These are phyloP conservation scores for Clusia tigrina DNA, from an alignment of 2,888 invertebrate species.

Conservation along the genomic window DNA sequence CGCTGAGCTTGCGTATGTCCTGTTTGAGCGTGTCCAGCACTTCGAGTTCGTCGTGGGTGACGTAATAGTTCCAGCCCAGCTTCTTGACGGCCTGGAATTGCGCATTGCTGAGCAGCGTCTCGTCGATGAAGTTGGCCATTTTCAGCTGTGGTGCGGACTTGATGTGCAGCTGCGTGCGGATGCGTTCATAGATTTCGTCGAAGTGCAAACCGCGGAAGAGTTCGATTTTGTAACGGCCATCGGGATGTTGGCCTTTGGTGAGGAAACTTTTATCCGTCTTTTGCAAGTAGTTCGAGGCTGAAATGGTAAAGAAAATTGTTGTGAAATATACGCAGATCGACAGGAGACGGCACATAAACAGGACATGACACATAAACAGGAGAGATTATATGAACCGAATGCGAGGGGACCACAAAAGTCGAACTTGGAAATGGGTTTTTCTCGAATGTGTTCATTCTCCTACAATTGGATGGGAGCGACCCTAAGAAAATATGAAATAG, in stretches of 20 bases:
- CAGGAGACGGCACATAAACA: too few relatives aligned
- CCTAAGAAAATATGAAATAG: too few relatives aligned
- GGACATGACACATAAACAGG: too few relatives aligned
- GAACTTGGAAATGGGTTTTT: too few relatives aligned
- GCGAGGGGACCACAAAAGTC: too few relatives aligned
- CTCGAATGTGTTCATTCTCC: too few relatives aligned
- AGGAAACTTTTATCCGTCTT: constrained; percentile 40
- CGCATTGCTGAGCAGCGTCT: constrained; percentile 40
- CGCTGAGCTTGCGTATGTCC: constrained; percentile 41
- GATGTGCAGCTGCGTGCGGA: constrained; percentile 36
- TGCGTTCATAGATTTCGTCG: constrained; percentile 44
- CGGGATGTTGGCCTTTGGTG: constrained; percentile 38
- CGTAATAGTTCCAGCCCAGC: constrained; percentile 50
- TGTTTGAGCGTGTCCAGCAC: constrained; percentile 41
- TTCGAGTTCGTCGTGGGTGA: constrained; percentile 40
- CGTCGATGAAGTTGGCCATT: constrained; percentile 41
- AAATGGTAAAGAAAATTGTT: too few relatives aligned
- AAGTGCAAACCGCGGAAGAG: constrained; percentile 46
- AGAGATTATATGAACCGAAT: too few relatives aligned
- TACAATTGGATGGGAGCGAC: too few relatives aligned
- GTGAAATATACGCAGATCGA: too few relatives aligned
- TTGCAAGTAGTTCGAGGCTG: constrained; percentile 30
- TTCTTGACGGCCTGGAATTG: constrained; percentile 47
- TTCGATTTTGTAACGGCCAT: constrained; percentile 46
- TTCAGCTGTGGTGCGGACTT: constrained; percentile 38